Evolutionary conservation across 2,113 vertebrate genomes (phyloP).

Genomic region (Sphyrna mokarran): DNA sequence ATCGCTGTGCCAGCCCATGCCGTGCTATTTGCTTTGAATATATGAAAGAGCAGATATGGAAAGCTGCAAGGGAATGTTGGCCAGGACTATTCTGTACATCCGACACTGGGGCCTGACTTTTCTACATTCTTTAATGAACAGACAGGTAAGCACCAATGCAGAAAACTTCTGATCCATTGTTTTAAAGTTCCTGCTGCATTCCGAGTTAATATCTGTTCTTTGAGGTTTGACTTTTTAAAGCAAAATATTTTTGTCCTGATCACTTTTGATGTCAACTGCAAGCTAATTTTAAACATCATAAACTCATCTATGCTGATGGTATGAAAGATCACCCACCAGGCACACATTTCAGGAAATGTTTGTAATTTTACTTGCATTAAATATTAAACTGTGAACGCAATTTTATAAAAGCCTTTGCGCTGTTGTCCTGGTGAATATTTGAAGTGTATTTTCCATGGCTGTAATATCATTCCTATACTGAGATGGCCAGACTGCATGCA

Average conservation of each 20-base stretch:
- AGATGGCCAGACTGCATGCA: background rate
- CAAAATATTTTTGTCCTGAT: background rate
- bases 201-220: background rate
- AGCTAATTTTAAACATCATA: constrained; percentile 14
- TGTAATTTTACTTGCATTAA: background rate
- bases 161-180: background rate
- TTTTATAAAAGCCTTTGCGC: background rate
- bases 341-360: background rate
- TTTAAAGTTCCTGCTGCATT: background rate
- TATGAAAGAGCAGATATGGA: no score
- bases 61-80: no score
- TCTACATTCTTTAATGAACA: background rate
- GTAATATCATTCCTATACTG: background rate
- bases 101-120: background rate
- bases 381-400: background rate
- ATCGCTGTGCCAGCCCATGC: no score
- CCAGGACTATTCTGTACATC: background rate
- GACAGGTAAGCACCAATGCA: background rate
- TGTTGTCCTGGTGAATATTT: background rate
- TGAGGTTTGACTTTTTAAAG: background rate
- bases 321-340: background rate
- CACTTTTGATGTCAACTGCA: background rate
- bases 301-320: background rate
- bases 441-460: background rate
- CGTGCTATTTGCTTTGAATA: no score